Base-by-base conservation (phyloP, 2,797 vertebrate species). In the Ctenochaetus hawaiiensis region DNA sequence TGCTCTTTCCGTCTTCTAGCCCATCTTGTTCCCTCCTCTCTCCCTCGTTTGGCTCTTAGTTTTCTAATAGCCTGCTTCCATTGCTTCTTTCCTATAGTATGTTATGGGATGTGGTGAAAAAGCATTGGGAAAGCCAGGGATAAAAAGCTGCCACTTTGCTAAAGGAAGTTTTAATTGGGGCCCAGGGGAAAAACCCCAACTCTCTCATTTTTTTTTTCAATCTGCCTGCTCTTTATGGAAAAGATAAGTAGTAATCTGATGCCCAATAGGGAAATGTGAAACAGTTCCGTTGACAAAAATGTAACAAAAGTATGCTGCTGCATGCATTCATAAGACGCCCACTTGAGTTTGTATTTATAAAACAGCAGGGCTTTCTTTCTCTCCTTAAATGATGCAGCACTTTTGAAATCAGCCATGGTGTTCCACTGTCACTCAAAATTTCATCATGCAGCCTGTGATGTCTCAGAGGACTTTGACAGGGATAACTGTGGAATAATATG, bases 131-230 rank as follows among this genome's bases (percentile, higher is more conserved):
- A 84, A 61, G 62, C 18, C 34, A 78, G 77, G 84, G 82, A 90
- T 87, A 85, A 93, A 91, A 93, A 93, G 86, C 89, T 81, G 75
- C 88, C 90, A 86, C 86, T 93, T 91, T 89, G 92, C 92, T 91
- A 89, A 92, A 90, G 90, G 87, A 95, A 90, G 87, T 93, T 94
- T 94, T 95, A 96, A 96, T 96, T 95, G 93, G 93, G 80, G 80
- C 95, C 89, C 93, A 74, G 45, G 94, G 93, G 94, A 94, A 77
- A 77, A 71, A 51, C 51, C 57, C 83, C 84, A 5, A 30, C 83
- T 11, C 85, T 89, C 91, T 86, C 44, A 59, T 87, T 86, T 66
- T 64, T 81, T 91, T 92, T 81, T 86, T 87, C 91, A 92, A 91
- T 84, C 87, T 88, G 75, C 90, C 83, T 83, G 85, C 88, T 88